phyloP scores from a whole-genome alignment of 2,888 invertebrate genomes.

The Holacanthella duospinosa region DNA sequence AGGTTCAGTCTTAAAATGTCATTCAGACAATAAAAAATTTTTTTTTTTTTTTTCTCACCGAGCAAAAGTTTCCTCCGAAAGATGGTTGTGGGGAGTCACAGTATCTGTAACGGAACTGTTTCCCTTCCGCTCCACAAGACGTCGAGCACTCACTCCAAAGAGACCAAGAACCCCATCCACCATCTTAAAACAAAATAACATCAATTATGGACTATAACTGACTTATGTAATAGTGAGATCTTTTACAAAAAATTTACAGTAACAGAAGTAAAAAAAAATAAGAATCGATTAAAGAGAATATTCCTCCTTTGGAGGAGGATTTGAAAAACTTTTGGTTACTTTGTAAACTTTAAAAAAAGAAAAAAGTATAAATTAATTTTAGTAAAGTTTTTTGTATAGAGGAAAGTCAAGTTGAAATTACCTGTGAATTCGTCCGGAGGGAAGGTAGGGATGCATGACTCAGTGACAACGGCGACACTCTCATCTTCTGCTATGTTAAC shows the following conservation, averaged over 20 bases:
- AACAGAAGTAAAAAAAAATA: background rate
- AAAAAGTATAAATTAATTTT: too few relatives aligned
- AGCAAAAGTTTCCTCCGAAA: slow-evolving; percentile 33
- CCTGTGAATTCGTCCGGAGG: slow-evolving; percentile 29
- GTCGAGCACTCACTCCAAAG: slow-evolving; percentile 31
- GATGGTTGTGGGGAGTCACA: slow-evolving; percentile 35
- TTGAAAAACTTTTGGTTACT: background rate
- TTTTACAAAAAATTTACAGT: too few relatives aligned
- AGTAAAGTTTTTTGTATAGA: too few relatives aligned
- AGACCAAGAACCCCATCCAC: slow-evolving; percentile 35
- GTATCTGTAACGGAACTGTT: slow-evolving; percentile 33
- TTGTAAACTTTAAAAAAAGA: too few relatives aligned
- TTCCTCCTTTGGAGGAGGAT: background rate
- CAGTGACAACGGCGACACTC: slow-evolving; percentile 36
- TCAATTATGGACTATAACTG: slow-evolving; percentile 9
- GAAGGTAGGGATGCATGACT: slow-evolving; percentile 34
- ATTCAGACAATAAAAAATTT: background rate
- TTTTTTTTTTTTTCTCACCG: slow-evolving; percentile 27
- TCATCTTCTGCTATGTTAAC: slow-evolving; percentile 36
- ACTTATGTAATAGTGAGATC: too few relatives aligned
- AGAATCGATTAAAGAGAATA: background rate
- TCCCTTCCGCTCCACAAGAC: slow-evolving; percentile 31
- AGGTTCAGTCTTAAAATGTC: too few relatives aligned
- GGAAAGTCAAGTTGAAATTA: too few relatives aligned
- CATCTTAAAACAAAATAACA: slow-evolving; percentile 20